Evolutionary conservation across 1,140 invertebrate species (phyloP), one percentile per base, ranked within the genome.

Genomic region (Apolygus lucorum): DNA sequence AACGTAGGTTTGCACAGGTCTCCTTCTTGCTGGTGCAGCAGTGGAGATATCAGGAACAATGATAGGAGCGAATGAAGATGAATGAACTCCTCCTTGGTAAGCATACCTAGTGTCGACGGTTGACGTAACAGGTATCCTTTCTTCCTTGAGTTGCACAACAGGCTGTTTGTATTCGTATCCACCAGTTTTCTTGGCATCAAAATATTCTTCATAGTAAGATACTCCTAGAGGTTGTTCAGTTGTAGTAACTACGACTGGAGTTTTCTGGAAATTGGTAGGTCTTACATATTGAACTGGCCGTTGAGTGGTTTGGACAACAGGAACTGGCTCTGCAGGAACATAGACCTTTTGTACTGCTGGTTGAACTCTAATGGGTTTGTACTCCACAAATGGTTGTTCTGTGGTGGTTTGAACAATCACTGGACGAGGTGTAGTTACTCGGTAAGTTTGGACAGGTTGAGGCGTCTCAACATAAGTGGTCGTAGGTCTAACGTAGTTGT

Each of bases 131-230:
- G 27, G 34, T 28, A 28, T 28, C 26, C 62, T 63, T n/a, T 64
- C 65, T 8, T 27, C 69, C 27, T 49, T 64, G 17, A 68, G 52
- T 68, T 68, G 54, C 21, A 59, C 28, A 63, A 42, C 59, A 1
- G 65, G 65, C 52, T 64, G 11, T 29, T 28, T 63, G 22, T 69
- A 49, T 49, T 69, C 54, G 24, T 71, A 71, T 11, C 28, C 66
- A 52, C 67, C 52, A 11, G 52, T 52, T 62, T 69, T 64, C 64
- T 71, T 74, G 17, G 67, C 29, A 62, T 70, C 73, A 71, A 67
- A 74, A 28, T 72, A 68, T 71, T 72, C 67, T 68, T 74, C 62
- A 69, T 63, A 69, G 54, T 65, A 52, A 63, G 71, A 52, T 49
- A 69, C 28, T 65, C 28, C 25, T 17, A 70, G 49, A 22, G 69